Percentiles rank a stretch among this genome's conserved stretches.
These are phyloP conservation scores for Adrianichthys oophorus DNA, from an alignment of 2,797 vertebrate genomes.

Conservation along the genomic window DNA sequence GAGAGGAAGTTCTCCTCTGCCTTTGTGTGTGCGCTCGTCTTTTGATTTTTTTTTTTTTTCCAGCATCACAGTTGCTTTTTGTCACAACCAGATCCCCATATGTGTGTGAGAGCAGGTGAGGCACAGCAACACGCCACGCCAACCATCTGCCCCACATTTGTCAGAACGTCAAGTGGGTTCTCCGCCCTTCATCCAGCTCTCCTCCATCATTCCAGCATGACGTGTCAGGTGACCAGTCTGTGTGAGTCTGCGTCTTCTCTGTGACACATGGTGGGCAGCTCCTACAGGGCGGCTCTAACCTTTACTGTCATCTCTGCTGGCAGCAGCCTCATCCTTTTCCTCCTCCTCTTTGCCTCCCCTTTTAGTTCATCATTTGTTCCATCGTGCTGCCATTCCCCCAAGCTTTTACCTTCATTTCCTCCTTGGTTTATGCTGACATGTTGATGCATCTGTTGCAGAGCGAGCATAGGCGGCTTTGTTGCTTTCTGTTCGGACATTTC, in stretches of 20 bases:
- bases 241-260: conserved; percentile 29
- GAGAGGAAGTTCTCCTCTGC: conserved; percentile 18
- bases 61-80: conserved; percentile 50
- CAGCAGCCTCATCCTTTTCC: conserved; percentile 27
- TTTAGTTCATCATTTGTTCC: conserved; percentile 25
- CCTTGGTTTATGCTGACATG: conserved; percentile 19
- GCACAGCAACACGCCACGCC: conserved; percentile 40
- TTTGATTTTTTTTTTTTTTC: conserved; percentile 40
- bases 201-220: conserved; percentile 13
- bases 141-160: conserved; percentile 60
- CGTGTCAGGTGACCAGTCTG: conserved; percentile 24
- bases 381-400: conserved; percentile 2
- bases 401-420: conserved; percentile 8
- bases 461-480: not conserved
- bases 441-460: conserved; percentile 27
- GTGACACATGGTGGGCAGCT: conserved; percentile 49
- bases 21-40: conserved; percentile 18
- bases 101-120: conserved; percentile 41
- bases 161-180: conserved; percentile 59
- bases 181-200: conserved; percentile 42
- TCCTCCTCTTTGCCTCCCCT: conserved; percentile 1
- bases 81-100: conserved; percentile 42
- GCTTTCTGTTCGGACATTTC: no score
- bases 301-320: conserved; percentile 57
- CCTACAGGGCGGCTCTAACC: conserved; percentile 57